These are phyloP conservation scores for Hemicrepidius hirtus DNA, from an alignment of 2,888 invertebrate species.

Conservation along the genomic window DNA sequence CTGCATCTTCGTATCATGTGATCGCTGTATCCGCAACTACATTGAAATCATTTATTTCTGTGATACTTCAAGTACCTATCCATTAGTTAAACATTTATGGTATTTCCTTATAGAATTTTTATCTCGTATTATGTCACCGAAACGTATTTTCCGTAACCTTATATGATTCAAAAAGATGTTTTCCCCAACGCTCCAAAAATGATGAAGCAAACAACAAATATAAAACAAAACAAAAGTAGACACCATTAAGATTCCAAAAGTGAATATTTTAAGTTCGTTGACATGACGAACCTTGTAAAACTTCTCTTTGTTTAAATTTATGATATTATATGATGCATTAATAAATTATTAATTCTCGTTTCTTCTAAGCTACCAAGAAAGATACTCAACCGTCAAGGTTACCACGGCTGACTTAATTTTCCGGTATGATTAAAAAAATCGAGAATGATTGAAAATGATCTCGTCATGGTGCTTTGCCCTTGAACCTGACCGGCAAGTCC, in stretches of 20 bases:
- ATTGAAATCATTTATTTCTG: no score
- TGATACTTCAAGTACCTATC: no score
- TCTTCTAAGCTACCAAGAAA: not conserved
- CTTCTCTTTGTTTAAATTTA: not conserved
- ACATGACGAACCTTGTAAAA: constrained; percentile 18
- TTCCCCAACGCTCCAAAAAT: not conserved
- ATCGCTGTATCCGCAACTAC: no score
- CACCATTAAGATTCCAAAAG: not conserved
- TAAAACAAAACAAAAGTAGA: constrained; percentile 1
- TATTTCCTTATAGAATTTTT: no score
- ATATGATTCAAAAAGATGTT: no score
- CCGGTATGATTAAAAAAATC: not conserved
- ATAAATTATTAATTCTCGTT: constrained; percentile 4
- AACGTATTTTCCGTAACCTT: no score
- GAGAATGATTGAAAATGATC: constrained; percentile 16
- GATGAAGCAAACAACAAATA: constrained; percentile 1
- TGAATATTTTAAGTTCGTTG: constrained; percentile 16
- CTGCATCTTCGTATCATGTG: no score
- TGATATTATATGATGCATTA: not conserved
- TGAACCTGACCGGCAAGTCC: constrained; percentile 47
- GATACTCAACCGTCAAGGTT: not conserved
- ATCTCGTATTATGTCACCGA: no score
- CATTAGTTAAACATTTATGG: no score
- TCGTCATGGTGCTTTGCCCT: constrained; percentile 19
- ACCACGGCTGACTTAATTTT: not conserved